Evolutionary conservation across 2,113 vertebrate species (phyloP).

Genomic region (Patagioenas fasciata): DNA sequence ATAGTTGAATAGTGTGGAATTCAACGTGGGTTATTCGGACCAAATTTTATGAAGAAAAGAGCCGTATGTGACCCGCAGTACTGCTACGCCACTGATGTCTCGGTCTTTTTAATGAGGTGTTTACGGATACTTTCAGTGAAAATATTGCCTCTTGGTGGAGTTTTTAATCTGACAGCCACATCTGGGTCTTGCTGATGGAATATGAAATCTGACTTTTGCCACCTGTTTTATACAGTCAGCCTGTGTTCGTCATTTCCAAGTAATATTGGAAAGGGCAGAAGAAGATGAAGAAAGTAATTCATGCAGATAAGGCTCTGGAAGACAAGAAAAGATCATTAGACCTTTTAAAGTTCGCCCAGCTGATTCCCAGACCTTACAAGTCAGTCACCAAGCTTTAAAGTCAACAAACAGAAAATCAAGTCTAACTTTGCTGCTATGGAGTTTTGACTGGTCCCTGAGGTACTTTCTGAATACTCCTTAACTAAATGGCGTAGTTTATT

Average conservation of each 20-base stretch:
- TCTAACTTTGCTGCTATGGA: neutral
- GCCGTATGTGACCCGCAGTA: neutral
- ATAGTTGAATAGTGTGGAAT: neutral
- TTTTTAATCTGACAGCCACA: neutral
- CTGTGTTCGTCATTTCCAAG: neutral
- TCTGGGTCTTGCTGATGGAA: neutral
- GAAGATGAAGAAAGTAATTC: neutral
- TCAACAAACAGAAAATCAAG: neutral
- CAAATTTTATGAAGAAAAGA: neutral
- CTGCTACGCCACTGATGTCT: neutral
- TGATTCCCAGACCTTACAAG: neutral
- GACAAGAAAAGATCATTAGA: neutral
- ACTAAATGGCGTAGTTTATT: neutral
- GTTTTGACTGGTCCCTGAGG: neutral
- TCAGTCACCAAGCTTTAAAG: neutral
- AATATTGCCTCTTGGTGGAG: neutral
- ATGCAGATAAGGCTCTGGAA: neutral
- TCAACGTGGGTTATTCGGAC: neutral
- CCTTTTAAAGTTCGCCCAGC: neutral
- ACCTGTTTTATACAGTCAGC: neutral
- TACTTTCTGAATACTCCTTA: neutral
- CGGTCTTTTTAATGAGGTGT: neutral
- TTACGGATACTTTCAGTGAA: neutral
- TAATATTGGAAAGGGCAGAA: slow-evolving; percentile 12
- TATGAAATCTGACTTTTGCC: neutral